Evolutionary conservation across 2,888 invertebrate species (phyloP), one percentile per base, ranked within the genome.

Genomic region (Calameuta filiformis): DNA sequence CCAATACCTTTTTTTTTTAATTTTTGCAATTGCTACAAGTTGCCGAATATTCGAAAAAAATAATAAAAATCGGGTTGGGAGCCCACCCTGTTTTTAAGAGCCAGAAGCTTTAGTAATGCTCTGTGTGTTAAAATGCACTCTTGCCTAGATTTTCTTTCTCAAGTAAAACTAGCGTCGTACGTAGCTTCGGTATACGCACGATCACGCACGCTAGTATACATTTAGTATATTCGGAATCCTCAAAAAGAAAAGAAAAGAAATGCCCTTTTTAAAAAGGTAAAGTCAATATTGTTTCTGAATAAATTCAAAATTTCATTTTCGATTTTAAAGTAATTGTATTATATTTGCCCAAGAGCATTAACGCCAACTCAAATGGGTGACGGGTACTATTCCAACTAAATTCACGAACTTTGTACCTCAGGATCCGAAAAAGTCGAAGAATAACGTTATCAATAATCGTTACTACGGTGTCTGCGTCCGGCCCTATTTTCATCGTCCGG

Each of bases 111-210:
- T 83, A 82, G 86, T 87, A 87, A 88, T 87, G 86, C 87, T 86
- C 87, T 83, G 85, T 84, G 85, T 23, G 56, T 56, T 56, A 81
- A 87, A 87, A 88, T 87, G 87, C 87, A 86, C 83, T 83, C 86
- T 85, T 85, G 81, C 82, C 81, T 83, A 82, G 82, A 81, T 37
- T 69, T 78, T 71, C 73, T 76, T 79, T 77, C 81, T 79, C 82
- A 80, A 80, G 79, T 80, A 81, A 81, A 81, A 78, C 79, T 80
- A 83, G 81, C 75, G 81, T 78, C 79, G 78, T 80, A 77, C 78
- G 76, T 79, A 81, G 77, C 23, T 23, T 15, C 40, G 15, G 23
- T 40, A 40, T 40, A 81, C 86, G 37, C 73, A 33, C 68, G 75
- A 74, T 76, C 71, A 23, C 69, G 34, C 30, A 37, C 76, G 12